Percentiles rank a stretch among this genome's conserved stretches.
phyloP scores from a whole-genome alignment of 2,113 vertebrate species.

The Paedocypris sp. region DNA sequence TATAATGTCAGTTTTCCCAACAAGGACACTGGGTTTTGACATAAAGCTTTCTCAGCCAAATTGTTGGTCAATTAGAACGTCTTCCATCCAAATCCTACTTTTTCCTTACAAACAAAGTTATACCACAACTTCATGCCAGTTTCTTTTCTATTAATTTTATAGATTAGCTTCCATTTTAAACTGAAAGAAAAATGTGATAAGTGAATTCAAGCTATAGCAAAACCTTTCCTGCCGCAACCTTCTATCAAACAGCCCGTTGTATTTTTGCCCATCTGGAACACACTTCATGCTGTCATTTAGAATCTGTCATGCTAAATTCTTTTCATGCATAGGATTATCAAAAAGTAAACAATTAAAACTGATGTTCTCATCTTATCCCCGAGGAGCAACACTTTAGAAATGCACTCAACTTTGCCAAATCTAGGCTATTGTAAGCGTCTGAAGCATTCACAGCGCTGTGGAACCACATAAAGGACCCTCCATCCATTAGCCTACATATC shows the following conservation, averaged over 20 bases:
- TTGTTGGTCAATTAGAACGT: constrained; percentile 40
- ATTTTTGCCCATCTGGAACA: too few species aligned
- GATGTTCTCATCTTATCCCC: not conserved
- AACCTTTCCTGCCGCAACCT: not conserved
- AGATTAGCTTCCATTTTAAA: too few species aligned
- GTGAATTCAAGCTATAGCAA: not conserved
- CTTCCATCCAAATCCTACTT: constrained; percentile 35
- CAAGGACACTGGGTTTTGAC: not conserved
- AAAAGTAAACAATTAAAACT: not conserved
- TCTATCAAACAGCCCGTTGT: not conserved
- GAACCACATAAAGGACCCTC: constrained; percentile 9
- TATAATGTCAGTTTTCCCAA: too few species aligned
- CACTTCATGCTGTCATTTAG: too few species aligned
- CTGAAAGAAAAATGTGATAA: not conserved
- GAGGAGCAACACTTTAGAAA: not conserved
- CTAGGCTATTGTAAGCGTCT: constrained; percentile 4
- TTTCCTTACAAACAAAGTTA: too few species aligned
- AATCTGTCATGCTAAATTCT: too few species aligned
- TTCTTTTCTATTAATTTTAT: too few species aligned
- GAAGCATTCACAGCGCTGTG: not conserved
- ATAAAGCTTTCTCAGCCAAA: constrained; percentile 42
- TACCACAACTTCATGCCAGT: too few species aligned
- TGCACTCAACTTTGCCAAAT: not conserved
- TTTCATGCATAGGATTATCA: not conserved
- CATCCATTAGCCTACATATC: constrained; percentile 32